phyloP scores from a whole-genome alignment of 2,113 vertebrate species.

The Callocephalon fimbriatum region DNA sequence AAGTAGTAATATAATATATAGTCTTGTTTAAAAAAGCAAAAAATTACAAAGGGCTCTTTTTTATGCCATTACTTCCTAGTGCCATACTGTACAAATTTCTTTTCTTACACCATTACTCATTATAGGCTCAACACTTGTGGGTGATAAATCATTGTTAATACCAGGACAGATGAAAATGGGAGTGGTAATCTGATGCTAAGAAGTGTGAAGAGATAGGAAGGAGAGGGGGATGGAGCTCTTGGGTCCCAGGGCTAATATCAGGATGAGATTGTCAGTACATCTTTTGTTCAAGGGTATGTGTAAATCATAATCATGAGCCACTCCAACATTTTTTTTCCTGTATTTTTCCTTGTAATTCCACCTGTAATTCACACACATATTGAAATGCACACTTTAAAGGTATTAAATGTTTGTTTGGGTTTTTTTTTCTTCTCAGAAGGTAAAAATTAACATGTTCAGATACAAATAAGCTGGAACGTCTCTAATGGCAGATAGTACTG shows the following conservation, averaged over 20 bases:
- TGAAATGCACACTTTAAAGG: not conserved
- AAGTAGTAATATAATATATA: not conserved
- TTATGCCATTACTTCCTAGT: not conserved
- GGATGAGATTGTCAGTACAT: not conserved
- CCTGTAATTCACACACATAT: not conserved
- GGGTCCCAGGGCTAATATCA: not conserved
- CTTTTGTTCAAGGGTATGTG: not conserved
- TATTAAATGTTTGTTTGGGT: not conserved
- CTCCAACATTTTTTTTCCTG: not conserved
- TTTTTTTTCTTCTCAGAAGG: not conserved
- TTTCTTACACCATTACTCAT: not conserved
- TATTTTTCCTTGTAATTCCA: not conserved
- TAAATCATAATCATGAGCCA: not conserved
- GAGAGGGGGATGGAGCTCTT: not conserved
- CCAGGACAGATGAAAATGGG: not conserved
- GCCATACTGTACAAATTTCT: not conserved
- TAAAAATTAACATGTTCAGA: not conserved
- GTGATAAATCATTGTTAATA: not conserved
- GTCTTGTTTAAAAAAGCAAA: not conserved
- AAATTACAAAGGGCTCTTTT: not conserved
- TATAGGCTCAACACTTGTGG: not conserved
- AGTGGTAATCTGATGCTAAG: not conserved
- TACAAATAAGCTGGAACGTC: not conserved
- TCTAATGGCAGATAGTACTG: not conserved
- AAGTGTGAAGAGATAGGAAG: not conserved